These are phyloP conservation scores for Sarcophilus harrisii DNA, from an alignment of 2,797 vertebrate species.

Conservation along the genomic window DNA sequence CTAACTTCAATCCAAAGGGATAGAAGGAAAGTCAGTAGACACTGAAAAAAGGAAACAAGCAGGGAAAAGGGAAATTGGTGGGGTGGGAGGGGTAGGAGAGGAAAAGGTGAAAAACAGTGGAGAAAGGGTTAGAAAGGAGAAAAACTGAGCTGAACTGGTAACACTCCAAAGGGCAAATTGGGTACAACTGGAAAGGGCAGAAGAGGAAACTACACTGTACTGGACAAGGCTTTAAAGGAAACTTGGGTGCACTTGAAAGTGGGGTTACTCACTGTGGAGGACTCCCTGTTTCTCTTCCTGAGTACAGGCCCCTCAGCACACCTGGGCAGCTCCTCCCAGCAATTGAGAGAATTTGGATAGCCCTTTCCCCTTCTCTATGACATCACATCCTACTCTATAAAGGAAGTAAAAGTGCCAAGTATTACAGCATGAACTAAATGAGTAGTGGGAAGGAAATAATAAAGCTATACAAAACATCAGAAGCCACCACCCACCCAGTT, in stretches of 20 bases:
- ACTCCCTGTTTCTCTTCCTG: constrained; percentile 87
- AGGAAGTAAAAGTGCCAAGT: constrained; percentile 82
- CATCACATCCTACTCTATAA: constrained; percentile 84
- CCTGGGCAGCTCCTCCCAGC: constrained; percentile 86
- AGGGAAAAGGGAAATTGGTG: background rate
- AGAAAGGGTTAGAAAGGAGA: constrained; percentile 52
- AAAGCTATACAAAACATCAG: constrained; percentile 73
- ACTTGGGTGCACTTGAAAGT: constrained; percentile 83
- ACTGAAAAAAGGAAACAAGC: constrained; percentile 57
- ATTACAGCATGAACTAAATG: constrained; percentile 75
- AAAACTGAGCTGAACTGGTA: constrained; percentile 78
- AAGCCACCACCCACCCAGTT: constrained; percentile 67
- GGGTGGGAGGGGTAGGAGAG: constrained; percentile 9
- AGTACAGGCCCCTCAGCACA: constrained; percentile 86
- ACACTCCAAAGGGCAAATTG: constrained; percentile 77
- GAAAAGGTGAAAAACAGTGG: background rate
- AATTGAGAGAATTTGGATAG: constrained; percentile 87
- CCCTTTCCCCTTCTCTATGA: constrained; percentile 86
- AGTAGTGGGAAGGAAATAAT: constrained; percentile 77
- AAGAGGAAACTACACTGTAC: constrained; percentile 81
- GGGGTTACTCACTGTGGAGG: constrained; percentile 87
- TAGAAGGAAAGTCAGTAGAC: constrained; percentile 43
- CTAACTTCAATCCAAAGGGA: constrained; percentile 66
- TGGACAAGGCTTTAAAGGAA: constrained; percentile 79
- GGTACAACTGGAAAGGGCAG: constrained; percentile 71